Evolutionary conservation across 2,888 invertebrate species (phyloP).

Genomic region (Amphipoea oculea): DNA sequence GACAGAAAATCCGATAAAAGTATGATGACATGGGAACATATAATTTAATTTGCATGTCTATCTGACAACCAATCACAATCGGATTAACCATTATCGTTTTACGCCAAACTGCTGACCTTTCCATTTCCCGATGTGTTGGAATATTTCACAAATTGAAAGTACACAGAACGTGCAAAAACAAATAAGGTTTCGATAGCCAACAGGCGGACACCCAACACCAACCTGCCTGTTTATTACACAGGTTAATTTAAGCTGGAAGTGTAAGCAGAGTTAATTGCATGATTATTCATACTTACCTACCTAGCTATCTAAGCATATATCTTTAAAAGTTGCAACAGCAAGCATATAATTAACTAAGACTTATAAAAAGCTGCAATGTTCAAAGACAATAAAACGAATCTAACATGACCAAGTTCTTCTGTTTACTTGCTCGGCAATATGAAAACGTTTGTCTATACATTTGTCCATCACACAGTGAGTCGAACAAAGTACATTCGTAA

Average conservation of each 20-base stretch:
- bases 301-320: neutral
- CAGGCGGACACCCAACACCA: constrained; percentile 2
- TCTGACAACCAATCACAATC: constrained; percentile 33
- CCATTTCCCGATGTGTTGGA: constrained; percentile 26
- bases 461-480: constrained; percentile 45
- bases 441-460: constrained; percentile 47
- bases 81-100: constrained; percentile 42
- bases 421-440: constrained; percentile 48
- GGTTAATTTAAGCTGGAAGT: neutral
- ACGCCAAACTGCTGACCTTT: constrained; percentile 47
- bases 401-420: constrained; percentile 24
- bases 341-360: neutral
- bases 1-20: constrained; percentile 30
- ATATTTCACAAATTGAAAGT: constrained; percentile 54
- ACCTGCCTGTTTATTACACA: constrained; percentile 15
- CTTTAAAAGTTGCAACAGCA: constrained; percentile 11
- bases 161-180: constrained; percentile 36
- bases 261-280: constrained; percentile 10
- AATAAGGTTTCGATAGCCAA: constrained; percentile 28
- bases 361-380: neutral
- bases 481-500: constrained; percentile 56
- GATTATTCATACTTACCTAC: constrained; percentile 8
- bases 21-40: constrained; percentile 24
- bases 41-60: constrained; percentile 45
- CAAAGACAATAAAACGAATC: constrained; percentile 32